These are phyloP conservation scores for Steinernema khuongi DNA, from an alignment of 1,140 invertebrate species.

Conservation along the genomic window DNA sequence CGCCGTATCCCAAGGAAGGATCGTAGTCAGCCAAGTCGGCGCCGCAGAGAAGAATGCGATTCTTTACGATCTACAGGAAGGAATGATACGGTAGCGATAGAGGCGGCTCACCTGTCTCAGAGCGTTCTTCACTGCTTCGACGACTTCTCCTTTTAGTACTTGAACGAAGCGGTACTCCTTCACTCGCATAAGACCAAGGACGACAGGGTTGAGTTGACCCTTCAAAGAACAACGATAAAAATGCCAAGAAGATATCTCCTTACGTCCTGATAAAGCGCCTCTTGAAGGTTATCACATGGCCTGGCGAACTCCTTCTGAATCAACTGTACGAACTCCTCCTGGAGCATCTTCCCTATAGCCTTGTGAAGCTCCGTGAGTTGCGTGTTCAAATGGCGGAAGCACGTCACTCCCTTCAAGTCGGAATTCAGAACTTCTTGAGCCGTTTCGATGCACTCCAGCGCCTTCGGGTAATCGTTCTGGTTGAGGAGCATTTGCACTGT, in stretches of 20 bases:
- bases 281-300: slow-evolving; percentile 68
- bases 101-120: slow-evolving; percentile 42
- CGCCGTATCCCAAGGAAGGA: slow-evolving; percentile 59
- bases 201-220: slow-evolving; percentile 56
- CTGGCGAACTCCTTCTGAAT: slow-evolving; percentile 84
- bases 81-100: too few species aligned
- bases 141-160: slow-evolving; percentile 49
- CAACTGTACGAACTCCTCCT: slow-evolving; percentile 86
- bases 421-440: slow-evolving; percentile 86
- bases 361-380: slow-evolving; percentile 93
- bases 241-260: slow-evolving; percentile 10
- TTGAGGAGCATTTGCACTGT: slow-evolving; percentile 89
- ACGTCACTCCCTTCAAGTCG: slow-evolving; percentile 81
- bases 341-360: slow-evolving; percentile 91
- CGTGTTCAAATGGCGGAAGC: slow-evolving; percentile 85
- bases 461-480: slow-evolving; percentile 92
- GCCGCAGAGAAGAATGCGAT: slow-evolving; percentile 44
- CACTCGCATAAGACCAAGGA: slow-evolving; percentile 58
- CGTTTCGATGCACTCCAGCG: slow-evolving; percentile 88
- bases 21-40: slow-evolving; percentile 43
- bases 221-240: slow-evolving; percentile 19
- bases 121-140: slow-evolving; percentile 51
- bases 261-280: slow-evolving; percentile 50
- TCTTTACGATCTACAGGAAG: slow-evolving; percentile 46
- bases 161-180: slow-evolving; percentile 56